Evolutionary conservation across 2,888 invertebrate species (phyloP).

Genomic region (Volucella bombylans): DNA sequence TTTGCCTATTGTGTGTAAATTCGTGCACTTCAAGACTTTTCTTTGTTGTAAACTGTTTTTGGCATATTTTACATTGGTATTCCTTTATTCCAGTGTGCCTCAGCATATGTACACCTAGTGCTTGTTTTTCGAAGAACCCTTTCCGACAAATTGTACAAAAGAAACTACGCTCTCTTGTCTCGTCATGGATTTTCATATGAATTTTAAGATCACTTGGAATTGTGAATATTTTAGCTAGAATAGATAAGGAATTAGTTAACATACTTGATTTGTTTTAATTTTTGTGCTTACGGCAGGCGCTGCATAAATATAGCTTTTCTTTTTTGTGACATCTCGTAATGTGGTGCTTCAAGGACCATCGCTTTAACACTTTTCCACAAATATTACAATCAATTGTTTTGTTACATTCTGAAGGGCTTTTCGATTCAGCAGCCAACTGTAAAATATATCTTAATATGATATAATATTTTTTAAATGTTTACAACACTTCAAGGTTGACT

Average conservation of each 20-base stretch:
- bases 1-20: slow-evolving; percentile 63
- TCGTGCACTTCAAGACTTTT: slow-evolving; percentile 57
- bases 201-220: slow-evolving; percentile 53
- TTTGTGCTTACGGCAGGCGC: slow-evolving; percentile 61
- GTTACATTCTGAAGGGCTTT: background rate
- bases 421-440: background rate
- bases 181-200: slow-evolving; percentile 62
- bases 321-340: slow-evolving; percentile 50
- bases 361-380: slow-evolving; percentile 57
- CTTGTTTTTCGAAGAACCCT: slow-evolving; percentile 65
- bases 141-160: slow-evolving; percentile 53
- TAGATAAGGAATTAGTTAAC: background rate
- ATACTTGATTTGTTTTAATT: no score
- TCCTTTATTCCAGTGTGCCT: slow-evolving; percentile 53
- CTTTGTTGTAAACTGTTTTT: slow-evolving; percentile 62
- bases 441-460: background rate
- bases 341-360: slow-evolving; percentile 61
- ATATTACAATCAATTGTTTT: slow-evolving; percentile 38
- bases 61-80: slow-evolving; percentile 52
- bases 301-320: slow-evolving; percentile 53
- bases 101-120: slow-evolving; percentile 55
- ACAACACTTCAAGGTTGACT: background rate
- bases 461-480: background rate
- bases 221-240: slow-evolving; percentile 60
- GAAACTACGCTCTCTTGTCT: slow-evolving; percentile 38